Base-by-base conservation (phyloP, 2,797 vertebrate genomes). In the Pelochelys cantorii region DNA sequence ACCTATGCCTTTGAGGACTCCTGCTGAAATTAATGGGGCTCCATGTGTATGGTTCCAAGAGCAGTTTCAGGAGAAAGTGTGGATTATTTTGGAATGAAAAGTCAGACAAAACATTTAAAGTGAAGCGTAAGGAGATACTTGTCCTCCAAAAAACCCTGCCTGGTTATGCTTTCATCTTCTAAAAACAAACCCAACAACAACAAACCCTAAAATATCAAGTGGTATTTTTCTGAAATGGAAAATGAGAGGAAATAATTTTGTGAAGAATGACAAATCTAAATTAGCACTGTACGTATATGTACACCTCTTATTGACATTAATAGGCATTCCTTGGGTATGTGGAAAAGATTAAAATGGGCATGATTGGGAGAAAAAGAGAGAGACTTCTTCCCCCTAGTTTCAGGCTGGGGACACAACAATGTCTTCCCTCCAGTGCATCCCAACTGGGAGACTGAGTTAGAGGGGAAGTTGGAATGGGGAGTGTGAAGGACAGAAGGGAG, bases 361-460 rank as follows among this genome's bases (percentile, higher is more conserved):
- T n/a, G 60, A 65, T 15, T n/a, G 17, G 8, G 7, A 31, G 62
- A 65, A 65, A 31, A 65, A 65, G 6, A 23, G 56, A 17, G 62
- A 62, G 29, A n/a, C 15, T 65, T 15, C 62, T 65, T 31, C 29
- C 31, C 60, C 60, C 29, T 15, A 31, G 29, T 65, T 65, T 65
- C 62, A 65, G 62, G 60, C 31, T 3, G 5, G 12, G 60, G 31
- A 31, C 1, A 18, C 2, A 4, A 18, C 2, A 4, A 3, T 18
- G 13, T 62, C 7, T n/a, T 18, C 31, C 15, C 62, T 31, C 14
- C 60, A 31, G 29, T 62, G 60, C 60, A 62, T 62, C 29, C 3
- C 62, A n/a, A 8, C 62, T n/a, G 31, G 14, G n/a, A 68, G 65
- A 31, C 65, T 68, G 62, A n/a, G 8, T 18, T 34, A 4, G 8